phyloP scores from a whole-genome alignment of 2,888 invertebrate genomes.

The Chromoteleia sp. region DNA sequence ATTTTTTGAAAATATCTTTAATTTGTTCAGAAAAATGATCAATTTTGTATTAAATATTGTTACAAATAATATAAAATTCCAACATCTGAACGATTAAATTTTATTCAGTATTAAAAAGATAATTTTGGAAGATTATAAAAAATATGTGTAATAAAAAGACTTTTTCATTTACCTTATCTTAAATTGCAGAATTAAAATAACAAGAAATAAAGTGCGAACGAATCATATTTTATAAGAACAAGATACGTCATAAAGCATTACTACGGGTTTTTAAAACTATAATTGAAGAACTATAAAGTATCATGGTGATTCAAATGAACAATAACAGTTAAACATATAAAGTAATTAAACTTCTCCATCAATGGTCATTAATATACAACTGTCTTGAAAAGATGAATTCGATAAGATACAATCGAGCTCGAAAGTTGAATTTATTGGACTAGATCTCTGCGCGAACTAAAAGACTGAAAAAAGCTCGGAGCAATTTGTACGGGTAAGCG shows the following conservation, averaged over 20 bases:
- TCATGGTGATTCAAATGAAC: not conserved
- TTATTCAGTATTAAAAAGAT: no score
- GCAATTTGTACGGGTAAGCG: slow-evolving; percentile 44
- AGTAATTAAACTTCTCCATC: not conserved
- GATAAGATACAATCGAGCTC: slow-evolving; percentile 11
- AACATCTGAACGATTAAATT: no score
- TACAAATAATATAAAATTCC: no score
- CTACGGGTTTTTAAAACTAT: not conserved
- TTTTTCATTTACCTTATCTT: no score
- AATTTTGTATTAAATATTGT: no score
- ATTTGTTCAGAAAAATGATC: no score
- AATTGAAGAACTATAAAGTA: slow-evolving; percentile 3
- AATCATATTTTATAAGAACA: not conserved
- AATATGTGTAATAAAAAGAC: not conserved
- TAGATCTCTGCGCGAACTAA: not conserved
- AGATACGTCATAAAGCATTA: not conserved
- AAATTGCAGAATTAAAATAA: no score
- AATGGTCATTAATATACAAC: not conserved
- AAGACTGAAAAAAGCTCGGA: slow-evolving; percentile 18
- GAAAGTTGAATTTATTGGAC: slow-evolving; percentile 9
- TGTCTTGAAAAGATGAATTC: not conserved
- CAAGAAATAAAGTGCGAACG: no score
- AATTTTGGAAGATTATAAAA: no score
- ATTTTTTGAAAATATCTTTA: no score
- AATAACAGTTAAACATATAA: slow-evolving; percentile 8